Base-by-base conservation (phyloP, 2,797 vertebrate genomes). In the Chloroceryle inda region DNA sequence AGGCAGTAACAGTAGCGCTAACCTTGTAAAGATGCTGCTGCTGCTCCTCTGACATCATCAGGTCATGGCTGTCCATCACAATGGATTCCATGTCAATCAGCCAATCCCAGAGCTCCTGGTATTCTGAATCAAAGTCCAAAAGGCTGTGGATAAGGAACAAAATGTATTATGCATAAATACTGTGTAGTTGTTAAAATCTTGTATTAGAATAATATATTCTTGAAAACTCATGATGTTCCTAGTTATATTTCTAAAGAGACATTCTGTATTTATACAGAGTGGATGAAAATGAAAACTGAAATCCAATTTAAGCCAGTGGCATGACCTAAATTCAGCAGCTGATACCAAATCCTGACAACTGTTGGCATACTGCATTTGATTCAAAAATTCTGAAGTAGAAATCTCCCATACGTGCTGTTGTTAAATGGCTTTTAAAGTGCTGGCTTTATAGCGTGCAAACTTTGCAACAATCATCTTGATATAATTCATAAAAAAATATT, bases 11-110 rank as follows among this genome's bases (percentile, higher is more conserved):
- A 24, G 96, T 95, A 97, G 97, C 58, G 24, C 98, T 98, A 98
- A 99, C 99, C 99, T 99, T 99, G 98, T 99, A 99, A 97, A 99
- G 99, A 97, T 99, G 99, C 97, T 98, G 98, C 97, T 99, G 98
- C 98, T 99, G 99, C 96, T 99, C 99, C 97, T 99, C 99, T 98
- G 99, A 99, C 99, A 99, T 99, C 99, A 99, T 99, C 98, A 99
- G 98, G 98, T 99, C 99, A 82, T 99, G 99, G 97, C 99, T 99
- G 98, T 99, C 99, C 81, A 98, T 99, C 97, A 99, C 98, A 7
- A 99, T 99, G 97, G 99, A 99, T 96, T 99, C 99, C 99, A 99
- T 99, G 98, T 99, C 99, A 99, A 99, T 99, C 98, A 99, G 98
- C 99, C 99, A 99, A 98, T 99, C 99, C 99, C 99, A 99, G 94